These are phyloP conservation scores for Balearica regulorum DNA, from an alignment of 2,797 vertebrate genomes.

Conservation along the genomic window DNA sequence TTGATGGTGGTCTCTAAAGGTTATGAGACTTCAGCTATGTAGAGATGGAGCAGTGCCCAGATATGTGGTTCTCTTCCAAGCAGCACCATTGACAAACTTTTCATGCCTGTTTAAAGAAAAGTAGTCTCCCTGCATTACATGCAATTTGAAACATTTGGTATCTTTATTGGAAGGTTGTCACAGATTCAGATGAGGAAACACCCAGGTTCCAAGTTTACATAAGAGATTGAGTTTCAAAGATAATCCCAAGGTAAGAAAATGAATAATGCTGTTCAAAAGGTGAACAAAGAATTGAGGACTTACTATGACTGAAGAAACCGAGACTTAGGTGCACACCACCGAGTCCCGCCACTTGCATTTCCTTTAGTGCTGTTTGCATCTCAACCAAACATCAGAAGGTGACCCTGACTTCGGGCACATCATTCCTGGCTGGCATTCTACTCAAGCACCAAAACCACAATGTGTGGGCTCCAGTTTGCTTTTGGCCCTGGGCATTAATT, in stretches of 20 bases:
- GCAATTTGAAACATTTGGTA: neutral
- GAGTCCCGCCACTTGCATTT: neutral
- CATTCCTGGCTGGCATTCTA: neutral
- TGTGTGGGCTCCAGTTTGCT: neutral
- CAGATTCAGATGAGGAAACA: neutral
- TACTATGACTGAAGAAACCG: neutral
- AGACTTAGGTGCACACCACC: neutral
- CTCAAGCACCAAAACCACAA: neutral
- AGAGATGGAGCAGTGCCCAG: neutral
- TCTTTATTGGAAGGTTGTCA: neutral
- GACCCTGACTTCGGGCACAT: neutral
- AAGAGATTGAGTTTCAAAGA: neutral
- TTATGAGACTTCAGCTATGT: neutral
- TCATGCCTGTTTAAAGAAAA: neutral
- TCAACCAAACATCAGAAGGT: neutral
- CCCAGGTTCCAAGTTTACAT: neutral
- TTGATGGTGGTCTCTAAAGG: neutral
- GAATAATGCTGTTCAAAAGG: neutral
- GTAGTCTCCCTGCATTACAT: neutral
- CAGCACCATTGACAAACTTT: neutral
- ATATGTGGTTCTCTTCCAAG: neutral
- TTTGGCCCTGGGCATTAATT: neutral
- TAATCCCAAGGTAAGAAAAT: neutral
- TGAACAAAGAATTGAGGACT: neutral
- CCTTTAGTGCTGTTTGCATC: neutral